phyloP scores from a whole-genome alignment of 2,113 vertebrate genomes.

The Pogonocichla stellata region DNA sequence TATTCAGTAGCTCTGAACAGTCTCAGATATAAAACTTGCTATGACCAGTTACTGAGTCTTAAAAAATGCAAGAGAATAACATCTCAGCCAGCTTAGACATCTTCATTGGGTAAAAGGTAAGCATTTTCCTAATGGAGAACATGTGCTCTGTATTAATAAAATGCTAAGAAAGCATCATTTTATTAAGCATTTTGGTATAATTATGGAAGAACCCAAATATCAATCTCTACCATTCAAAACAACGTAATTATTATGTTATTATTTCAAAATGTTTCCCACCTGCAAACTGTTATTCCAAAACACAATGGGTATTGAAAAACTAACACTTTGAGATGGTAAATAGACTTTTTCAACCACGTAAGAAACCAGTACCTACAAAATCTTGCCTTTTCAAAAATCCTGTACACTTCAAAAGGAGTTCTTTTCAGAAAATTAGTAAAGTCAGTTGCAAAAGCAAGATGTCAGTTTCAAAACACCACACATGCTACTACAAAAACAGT shows the following conservation, averaged over 20 bases:
- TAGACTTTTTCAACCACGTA: background rate
- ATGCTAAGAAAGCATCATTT: background rate
- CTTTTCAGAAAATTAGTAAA: background rate
- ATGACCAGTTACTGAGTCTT: background rate
- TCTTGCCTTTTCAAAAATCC: background rate
- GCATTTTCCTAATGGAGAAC: background rate
- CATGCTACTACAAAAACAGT: background rate
- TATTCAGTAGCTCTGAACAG: background rate
- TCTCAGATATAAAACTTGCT: background rate
- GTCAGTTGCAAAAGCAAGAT: background rate
- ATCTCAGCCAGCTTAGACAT: background rate
- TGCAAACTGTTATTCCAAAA: background rate
- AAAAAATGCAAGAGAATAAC: background rate
- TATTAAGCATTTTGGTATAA: background rate
- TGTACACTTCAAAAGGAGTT: background rate
- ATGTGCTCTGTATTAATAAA: background rate
- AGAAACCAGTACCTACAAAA: background rate
- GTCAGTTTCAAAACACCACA: background rate
- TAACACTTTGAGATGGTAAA: background rate
- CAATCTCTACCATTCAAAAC: background rate
- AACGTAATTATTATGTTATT: background rate
- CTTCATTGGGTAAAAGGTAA: background rate
- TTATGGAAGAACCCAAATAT: background rate
- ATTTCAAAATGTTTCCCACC: background rate
- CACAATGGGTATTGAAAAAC: background rate